Percentiles rank a stretch among this genome's conserved stretches.
Conservation (phyloP, 2,113 vertebrate genomes). For the Bubo bubo region DNA sequence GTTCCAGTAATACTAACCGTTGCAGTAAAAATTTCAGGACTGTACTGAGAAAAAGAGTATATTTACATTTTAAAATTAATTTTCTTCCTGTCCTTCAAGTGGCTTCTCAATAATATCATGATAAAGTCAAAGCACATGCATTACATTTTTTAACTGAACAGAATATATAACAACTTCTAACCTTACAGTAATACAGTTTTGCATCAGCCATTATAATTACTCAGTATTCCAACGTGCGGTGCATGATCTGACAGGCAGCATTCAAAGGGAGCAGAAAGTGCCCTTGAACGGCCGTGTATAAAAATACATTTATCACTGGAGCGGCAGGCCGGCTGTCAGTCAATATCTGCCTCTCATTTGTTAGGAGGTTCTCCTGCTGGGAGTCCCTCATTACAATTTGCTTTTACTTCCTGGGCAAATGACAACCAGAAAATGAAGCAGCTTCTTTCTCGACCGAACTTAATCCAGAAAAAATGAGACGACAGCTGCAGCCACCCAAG, state of each 20-base stretch:
- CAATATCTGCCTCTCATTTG: constrained; percentile 74
- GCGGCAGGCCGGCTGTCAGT: constrained; percentile 69
- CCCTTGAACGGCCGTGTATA: constrained; percentile 67
- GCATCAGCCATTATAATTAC: background rate
- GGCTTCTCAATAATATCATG: background rate
- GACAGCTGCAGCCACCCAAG: constrained; percentile 74
- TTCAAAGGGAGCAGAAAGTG: constrained; percentile 53
- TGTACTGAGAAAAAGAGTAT: background rate
- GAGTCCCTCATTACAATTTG: constrained; percentile 74
- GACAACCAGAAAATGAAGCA: constrained; percentile 78
- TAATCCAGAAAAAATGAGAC: constrained; percentile 72
- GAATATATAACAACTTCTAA: background rate
- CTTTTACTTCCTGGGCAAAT: constrained; percentile 79
- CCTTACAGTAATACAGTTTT: background rate
- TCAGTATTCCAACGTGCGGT: background rate
- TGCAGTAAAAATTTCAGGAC: background rate
- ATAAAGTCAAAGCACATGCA: background rate
- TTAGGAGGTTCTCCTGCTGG: constrained; percentile 70
- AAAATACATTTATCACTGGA: constrained; percentile 74
- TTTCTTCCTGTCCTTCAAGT: background rate
- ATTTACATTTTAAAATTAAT: background rate
- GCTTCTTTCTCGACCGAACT: constrained; percentile 69
- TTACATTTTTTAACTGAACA: background rate
- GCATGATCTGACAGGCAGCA: constrained; percentile 13
- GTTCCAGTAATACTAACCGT: background rate